Evolutionary conservation across 2,888 invertebrate species (phyloP), one percentile per base, ranked within the genome.

Genomic region (Coelogynopora nodosa): DNA sequence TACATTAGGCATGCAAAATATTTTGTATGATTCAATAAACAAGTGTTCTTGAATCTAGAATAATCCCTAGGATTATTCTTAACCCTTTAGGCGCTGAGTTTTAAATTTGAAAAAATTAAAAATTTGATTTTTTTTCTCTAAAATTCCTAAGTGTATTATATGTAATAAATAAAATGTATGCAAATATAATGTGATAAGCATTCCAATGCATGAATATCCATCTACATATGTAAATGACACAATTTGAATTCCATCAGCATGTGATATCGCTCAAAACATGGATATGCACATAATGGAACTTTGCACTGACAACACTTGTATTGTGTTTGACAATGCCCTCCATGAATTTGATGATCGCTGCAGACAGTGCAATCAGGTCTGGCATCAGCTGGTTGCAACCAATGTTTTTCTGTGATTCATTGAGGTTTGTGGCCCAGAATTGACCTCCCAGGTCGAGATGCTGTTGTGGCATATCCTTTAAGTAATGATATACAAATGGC

Each of bases 211-310:
- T 49, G 18, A 49, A 49, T 49, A 49, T 49, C 49, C 49, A 49
- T 49, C 49, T 49, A 49, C 49, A 49, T 49, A 49, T 49, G 49
- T 80, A 80, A n/a, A 80, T 80, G 80, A 80, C 80, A 80, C 80
- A 80, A 80, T 80, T 80, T 23, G 80, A 80, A 80, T 23, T 2
- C 80, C 80, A 80, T 27, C 26, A 23, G 80, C 23, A n/a, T 80
- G 80, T 80, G 80, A 80, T 80, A 80, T 80, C 80, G 80, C 28
- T 80, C 80, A 80, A 80, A 80, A 80, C 80, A 80, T 80, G 80
- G 80, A 80, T 80, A 27, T 26, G 80, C 80, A 80, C 80, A 27
- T 80, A 80, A n/a, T 80, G 80, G 80, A 80, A 80, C 80, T 80
- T 27, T 2, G 28, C 80, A 80, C 28, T 80, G 80, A 80, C 28